A percentile compares a stretch with the other conserved stretches of the same genome.
Conservation (phyloP, 2,888 invertebrate species). For the Geotrupes spiniger region DNA sequence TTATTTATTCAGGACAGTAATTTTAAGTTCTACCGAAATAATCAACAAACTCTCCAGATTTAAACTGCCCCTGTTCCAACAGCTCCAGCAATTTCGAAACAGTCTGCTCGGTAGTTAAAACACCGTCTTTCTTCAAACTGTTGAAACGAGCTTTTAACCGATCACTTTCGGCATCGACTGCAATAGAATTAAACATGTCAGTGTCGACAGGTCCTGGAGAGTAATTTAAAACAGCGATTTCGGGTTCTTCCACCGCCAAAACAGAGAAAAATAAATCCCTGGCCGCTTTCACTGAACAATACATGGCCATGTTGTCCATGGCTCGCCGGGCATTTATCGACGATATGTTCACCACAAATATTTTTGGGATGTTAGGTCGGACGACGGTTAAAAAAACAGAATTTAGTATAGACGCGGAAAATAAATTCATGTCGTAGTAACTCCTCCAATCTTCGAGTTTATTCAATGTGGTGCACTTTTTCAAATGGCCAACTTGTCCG, state of each 20-base stretch:
- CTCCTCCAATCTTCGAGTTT: conserved; percentile 60
- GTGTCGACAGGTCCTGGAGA: conserved; percentile 92
- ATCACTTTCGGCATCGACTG: conserved; percentile 57
- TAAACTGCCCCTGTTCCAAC: conserved; percentile 66
- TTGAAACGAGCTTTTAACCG: conserved; percentile 61
- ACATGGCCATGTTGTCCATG: conserved; percentile 74
- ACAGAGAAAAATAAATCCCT: conserved; percentile 86
- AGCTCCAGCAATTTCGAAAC: conserved; percentile 69
- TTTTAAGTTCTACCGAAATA: conserved; percentile 57
- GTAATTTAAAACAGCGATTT: conserved; percentile 77
- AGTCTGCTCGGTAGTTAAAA: conserved; percentile 73
- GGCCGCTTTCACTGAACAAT: conserved; percentile 85
- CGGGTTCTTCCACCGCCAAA: conserved; percentile 74
- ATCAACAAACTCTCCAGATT: conserved; percentile 81
- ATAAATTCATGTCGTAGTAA: conserved; percentile 75
- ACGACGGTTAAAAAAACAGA: conserved; percentile 63
- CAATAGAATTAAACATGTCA: conserved; percentile 70
- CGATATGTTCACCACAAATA: conserved; percentile 75
- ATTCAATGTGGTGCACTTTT: conserved; percentile 53
- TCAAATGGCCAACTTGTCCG: conserved; percentile 72
- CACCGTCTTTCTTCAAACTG: conserved; percentile 60
- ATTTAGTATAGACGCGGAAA: conserved; percentile 69
- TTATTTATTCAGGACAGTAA: too few relatives aligned
- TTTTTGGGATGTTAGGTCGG: conserved; percentile 39
- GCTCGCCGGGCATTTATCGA: conserved; percentile 79